These are phyloP conservation scores for Anastrepha ludens DNA, from an alignment of 1,140 invertebrate species.

Conservation along the genomic window DNA sequence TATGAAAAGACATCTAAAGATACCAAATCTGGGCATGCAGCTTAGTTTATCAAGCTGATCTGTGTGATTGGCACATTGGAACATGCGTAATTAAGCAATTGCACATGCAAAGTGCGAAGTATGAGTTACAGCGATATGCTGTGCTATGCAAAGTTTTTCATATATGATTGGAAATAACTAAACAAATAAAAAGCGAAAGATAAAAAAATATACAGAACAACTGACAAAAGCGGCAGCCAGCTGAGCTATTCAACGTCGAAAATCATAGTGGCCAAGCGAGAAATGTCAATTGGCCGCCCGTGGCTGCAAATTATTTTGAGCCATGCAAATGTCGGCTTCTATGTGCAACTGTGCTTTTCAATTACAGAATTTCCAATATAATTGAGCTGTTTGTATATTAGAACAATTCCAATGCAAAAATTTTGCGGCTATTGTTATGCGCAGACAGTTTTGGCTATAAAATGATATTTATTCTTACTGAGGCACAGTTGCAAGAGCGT, in stretches of 20 bases:
- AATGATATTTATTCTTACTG: not conserved
- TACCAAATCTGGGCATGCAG: not conserved
- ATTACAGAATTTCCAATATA: constrained; percentile 23
- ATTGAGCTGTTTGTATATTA: constrained; percentile 36
- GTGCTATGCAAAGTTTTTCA: not conserved
- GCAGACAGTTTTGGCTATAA: constrained; percentile 7
- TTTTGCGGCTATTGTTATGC: not conserved
- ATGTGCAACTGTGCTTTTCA: not conserved
- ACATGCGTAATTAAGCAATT: constrained; percentile 35
- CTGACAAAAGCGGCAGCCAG: not conserved
- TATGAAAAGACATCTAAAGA: constrained; percentile 16
- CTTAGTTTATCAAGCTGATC: not conserved
- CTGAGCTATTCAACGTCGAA: not conserved
- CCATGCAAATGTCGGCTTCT: not conserved
- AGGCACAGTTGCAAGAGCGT: too few species aligned
- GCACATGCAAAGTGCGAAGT: not conserved
- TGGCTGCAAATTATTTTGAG: constrained; percentile 27
- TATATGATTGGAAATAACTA: too few species aligned
- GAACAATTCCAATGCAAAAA: constrained; percentile 31
- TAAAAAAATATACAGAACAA: not conserved
- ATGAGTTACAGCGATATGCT: not conserved
- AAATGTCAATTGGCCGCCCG: constrained; percentile 1
- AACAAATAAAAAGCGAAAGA: not conserved
- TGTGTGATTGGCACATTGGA: not conserved
- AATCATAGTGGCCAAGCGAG: not conserved